Percentiles rank a stretch among this genome's conserved stretches.
phyloP scores from a whole-genome alignment of 2,113 vertebrate species.

The Brienomyrus brachyistius region DNA sequence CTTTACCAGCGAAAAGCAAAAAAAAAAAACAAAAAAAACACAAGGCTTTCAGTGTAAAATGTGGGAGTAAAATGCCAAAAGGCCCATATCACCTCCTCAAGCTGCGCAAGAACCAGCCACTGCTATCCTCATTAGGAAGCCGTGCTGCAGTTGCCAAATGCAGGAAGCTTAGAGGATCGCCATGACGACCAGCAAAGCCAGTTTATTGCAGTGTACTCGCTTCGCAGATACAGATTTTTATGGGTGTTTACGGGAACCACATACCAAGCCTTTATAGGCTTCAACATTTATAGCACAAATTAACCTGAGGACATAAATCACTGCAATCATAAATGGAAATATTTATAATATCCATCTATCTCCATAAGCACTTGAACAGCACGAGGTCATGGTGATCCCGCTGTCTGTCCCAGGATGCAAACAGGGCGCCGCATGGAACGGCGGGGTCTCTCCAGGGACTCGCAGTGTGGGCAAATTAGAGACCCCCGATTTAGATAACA shows the following conservation, averaged over 20 bases:
- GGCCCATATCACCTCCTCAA: conserved; percentile 83
- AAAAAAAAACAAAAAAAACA: not conserved
- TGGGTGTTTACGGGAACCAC: conserved; percentile 41
- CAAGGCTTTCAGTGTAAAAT: conserved; percentile 29
- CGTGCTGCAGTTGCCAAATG: conserved; percentile 70
- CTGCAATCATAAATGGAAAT: not conserved
- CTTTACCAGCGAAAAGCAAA: not conserved
- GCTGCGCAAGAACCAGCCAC: conserved; percentile 78
- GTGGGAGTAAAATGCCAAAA: conserved; percentile 56
- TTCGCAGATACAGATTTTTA: conserved; percentile 66
- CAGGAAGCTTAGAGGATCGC: conserved; percentile 81
- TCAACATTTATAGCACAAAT: conserved; percentile 20
- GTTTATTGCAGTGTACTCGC: conserved; percentile 80
- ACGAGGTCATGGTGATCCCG: not conserved
- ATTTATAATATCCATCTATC: not conserved
- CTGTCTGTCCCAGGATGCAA: not conserved
- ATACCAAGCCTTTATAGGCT: conserved; percentile 41
- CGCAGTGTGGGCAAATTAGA: not conserved
- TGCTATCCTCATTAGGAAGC: conserved; percentile 95
- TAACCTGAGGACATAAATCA: not conserved
- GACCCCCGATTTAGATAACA: not conserved
- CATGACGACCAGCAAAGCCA: conserved; percentile 85
- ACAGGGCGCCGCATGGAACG: not conserved
- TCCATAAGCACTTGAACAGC: not conserved
- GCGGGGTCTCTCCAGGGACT: not conserved